phyloP scores from a whole-genome alignment of 2,888 invertebrate genomes.

The Julus scandinavius region DNA sequence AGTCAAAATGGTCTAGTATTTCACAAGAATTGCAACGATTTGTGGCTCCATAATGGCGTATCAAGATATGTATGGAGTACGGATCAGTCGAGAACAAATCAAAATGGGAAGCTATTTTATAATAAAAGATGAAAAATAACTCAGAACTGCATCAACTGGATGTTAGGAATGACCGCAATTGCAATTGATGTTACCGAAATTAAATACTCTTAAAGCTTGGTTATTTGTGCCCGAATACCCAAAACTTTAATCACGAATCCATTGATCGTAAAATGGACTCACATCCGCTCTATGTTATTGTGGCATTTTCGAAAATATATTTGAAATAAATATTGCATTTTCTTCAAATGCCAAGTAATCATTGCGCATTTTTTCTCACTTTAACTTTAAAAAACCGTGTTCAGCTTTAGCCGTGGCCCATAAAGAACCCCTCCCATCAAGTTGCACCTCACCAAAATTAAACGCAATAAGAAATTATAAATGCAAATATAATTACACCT shows the following conservation, averaged over 20 bases:
- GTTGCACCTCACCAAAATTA: background rate
- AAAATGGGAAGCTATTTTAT: slow-evolving; percentile 36
- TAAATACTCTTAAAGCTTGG: background rate
- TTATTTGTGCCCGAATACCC: background rate
- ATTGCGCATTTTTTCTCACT: background rate
- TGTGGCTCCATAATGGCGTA: slow-evolving; percentile 40
- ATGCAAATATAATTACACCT: slow-evolving; percentile 40
- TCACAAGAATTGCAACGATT: slow-evolving; percentile 41
- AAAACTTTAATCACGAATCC: background rate
- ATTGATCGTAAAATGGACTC: too few species aligned
- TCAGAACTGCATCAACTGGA: slow-evolving; percentile 18
- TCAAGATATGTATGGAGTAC: slow-evolving; percentile 24
- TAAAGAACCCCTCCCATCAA: background rate
- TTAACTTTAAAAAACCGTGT: background rate
- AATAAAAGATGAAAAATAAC: slow-evolving; percentile 40
- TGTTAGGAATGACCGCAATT: slow-evolving; percentile 6
- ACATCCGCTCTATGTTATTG: too few species aligned
- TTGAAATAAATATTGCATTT: too few species aligned
- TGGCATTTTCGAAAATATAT: too few species aligned
- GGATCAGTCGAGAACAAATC: slow-evolving; percentile 17
- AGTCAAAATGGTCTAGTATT: slow-evolving; percentile 31
- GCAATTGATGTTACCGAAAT: background rate
- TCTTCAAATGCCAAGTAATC: too few species aligned
- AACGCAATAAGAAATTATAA: slow-evolving; percentile 12
- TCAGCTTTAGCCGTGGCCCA: background rate